These are phyloP conservation scores for Slavum lentiscoides DNA, from an alignment of 2,888 invertebrate genomes.

Conservation along the genomic window DNA sequence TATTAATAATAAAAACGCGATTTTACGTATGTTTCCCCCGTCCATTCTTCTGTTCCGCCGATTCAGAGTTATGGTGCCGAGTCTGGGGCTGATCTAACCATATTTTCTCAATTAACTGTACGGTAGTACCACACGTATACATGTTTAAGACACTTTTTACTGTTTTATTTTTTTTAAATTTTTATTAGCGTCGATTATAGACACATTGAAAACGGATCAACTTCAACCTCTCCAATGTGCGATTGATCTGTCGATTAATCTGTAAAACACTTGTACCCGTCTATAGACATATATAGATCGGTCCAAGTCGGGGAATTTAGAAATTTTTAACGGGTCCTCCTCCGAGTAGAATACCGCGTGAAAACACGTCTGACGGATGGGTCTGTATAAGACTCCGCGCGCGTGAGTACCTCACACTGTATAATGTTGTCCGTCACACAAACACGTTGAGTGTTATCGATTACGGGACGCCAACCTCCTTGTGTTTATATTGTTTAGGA, in stretches of 20 bases:
- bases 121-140: neutral
- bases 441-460: conserved; percentile 21
- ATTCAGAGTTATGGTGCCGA: conserved; percentile 12
- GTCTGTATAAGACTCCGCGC: conserved; percentile 42
- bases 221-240: conserved; percentile 25
- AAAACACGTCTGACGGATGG: conserved; percentile 23
- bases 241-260: conserved; percentile 36
- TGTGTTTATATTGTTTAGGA: conserved; percentile 2
- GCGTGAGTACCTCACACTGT: conserved; percentile 51
- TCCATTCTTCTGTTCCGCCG: neutral
- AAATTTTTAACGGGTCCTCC: conserved; percentile 42
- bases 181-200: conserved; percentile 38
- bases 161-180: conserved; percentile 51
- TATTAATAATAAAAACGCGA: neutral
- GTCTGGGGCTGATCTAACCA: conserved; percentile 34
- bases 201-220: conserved; percentile 34
- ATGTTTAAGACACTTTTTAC: conserved; percentile 15
- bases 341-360: conserved; percentile 30
- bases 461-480: conserved; percentile 4
- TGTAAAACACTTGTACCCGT: conserved; percentile 43
- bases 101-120: conserved; percentile 24
- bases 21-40: neutral
- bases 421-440: conserved; percentile 21
- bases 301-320: conserved; percentile 43
- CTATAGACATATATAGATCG: conserved; percentile 24